These are phyloP conservation scores for Misgurnus mizolepis DNA, from an alignment of 2,113 vertebrate species.

Conservation along the genomic window DNA sequence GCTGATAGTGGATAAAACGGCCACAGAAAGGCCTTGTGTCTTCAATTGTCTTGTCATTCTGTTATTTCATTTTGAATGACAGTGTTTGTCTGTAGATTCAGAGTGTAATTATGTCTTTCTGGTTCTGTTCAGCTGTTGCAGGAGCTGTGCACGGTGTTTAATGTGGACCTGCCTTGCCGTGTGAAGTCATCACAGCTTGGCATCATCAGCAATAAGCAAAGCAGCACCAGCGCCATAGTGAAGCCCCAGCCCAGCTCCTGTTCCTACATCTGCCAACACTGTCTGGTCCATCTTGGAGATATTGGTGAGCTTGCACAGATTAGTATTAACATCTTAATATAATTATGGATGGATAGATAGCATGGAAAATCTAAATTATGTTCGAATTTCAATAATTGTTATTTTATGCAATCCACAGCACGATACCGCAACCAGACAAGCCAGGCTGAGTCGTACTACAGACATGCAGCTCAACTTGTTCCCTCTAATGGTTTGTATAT, in stretches of 20 bases:
- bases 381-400: not conserved
- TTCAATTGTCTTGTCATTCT: not conserved
- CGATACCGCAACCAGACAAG: constrained; percentile 99
- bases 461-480: constrained; percentile 98
- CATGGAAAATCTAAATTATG: too few relatives aligned
- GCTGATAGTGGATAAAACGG: not conserved
- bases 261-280: constrained; percentile 99
- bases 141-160: constrained; percentile 98
- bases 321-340: too few relatives aligned
- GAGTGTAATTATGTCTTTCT: not conserved
- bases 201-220: constrained; percentile 97
- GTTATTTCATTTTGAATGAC: not conserved
- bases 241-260: constrained; percentile 98
- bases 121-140: constrained; percentile 82
- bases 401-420: constrained; percentile 71
- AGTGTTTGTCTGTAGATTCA: not conserved
- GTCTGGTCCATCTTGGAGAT: constrained; percentile 98
- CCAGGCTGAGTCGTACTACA: constrained; percentile 98
- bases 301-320: constrained; percentile 82
- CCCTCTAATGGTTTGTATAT: constrained; percentile 88
- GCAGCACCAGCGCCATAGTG: constrained; percentile 86
- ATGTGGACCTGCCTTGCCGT: constrained; percentile 96
- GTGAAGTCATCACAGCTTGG: constrained; percentile 97
- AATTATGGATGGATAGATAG: too few relatives aligned
- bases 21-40: too few relatives aligned